Conservation (phyloP, 2,113 vertebrate species). For the Bos taurus region DNA sequence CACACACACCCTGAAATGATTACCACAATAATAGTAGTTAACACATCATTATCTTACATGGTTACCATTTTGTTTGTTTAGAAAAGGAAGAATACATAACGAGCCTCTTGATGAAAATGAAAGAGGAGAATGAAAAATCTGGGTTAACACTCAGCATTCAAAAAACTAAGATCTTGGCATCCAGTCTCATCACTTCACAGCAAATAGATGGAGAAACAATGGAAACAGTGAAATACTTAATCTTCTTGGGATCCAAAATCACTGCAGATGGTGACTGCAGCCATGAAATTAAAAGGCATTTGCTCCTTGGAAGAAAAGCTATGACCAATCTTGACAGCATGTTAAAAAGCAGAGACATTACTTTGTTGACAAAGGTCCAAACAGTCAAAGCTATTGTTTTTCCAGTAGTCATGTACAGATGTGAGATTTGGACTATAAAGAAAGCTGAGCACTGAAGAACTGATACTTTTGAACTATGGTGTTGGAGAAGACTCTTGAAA, state of each 20-base stretch:
- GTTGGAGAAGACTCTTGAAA: not conserved
- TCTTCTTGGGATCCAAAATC: not conserved
- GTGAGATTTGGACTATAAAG: not conserved
- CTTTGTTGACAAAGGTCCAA: not conserved
- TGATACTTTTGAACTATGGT: not conserved
- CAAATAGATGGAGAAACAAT: not conserved
- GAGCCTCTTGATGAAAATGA: no score
- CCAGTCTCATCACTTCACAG: not conserved
- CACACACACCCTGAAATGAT: not conserved
- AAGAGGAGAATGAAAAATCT: no score
- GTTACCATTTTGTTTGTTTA: not conserved
- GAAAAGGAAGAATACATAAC: no score
- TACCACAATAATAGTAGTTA: not conserved
- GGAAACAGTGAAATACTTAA: not conserved
- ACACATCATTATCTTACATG: not conserved
- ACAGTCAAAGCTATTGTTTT: not conserved
- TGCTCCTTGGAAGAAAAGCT: not conserved
- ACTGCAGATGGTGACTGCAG: not conserved
- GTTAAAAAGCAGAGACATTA: not conserved
- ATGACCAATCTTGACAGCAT: not conserved
- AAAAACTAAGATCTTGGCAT: no score
- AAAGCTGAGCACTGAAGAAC: not conserved
- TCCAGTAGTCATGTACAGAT: not conserved
- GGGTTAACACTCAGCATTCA: no score
- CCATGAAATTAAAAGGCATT: not conserved